Conservation (phyloP, 1,140 invertebrate genomes). For the Argopecten irradians region DNA sequence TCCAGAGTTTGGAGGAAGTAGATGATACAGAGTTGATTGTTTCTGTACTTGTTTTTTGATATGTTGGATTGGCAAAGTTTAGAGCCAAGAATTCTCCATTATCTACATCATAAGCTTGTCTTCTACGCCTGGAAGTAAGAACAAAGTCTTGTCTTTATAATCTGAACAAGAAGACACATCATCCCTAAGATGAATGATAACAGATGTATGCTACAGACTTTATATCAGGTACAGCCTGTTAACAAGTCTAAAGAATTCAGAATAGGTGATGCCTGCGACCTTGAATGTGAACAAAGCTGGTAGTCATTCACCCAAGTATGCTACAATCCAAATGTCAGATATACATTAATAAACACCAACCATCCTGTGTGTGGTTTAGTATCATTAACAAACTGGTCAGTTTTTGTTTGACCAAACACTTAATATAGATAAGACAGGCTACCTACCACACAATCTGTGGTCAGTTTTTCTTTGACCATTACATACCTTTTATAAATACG, state of each 20-base stretch:
- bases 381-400: not conserved
- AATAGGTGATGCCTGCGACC: no score
- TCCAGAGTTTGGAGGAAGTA: constrained; percentile 82
- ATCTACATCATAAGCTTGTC: constrained; percentile 53
- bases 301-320: no score
- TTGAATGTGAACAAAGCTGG: no score
- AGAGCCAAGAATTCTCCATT: constrained; percentile 81
- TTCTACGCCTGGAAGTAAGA: constrained; percentile 53
- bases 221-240: not conserved
- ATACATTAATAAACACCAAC: no score
- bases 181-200: no score
- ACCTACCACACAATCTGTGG: not conserved
- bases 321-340: no score
- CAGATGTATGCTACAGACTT: not conserved
- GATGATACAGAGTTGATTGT: constrained; percentile 77
- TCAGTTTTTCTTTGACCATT: not conserved
- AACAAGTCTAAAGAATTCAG: no score
- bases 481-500: constrained; percentile 59
- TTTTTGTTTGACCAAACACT: not conserved
- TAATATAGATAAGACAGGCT: not conserved
- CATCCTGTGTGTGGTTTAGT: not conserved
- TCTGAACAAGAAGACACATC: not conserved
- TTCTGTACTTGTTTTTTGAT: constrained; percentile 82
- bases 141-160: not conserved
- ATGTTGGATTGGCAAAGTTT: constrained; percentile 88